Conservation (phyloP, 1,140 invertebrate genomes). For the Diorhabda elongata region DNA sequence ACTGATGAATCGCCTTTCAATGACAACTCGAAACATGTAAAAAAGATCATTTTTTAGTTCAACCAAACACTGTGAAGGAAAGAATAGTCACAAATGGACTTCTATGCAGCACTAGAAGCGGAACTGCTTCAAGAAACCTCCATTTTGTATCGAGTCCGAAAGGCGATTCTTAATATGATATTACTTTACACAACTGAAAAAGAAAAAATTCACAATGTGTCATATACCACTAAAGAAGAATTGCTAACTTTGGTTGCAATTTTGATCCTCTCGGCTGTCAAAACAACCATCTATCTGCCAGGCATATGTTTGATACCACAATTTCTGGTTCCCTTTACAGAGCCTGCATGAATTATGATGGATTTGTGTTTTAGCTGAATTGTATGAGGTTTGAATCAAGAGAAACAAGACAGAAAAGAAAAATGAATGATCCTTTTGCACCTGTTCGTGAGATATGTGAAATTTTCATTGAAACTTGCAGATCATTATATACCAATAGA, state of each 20-base stretch:
- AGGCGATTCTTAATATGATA: slow-evolving; percentile 3
- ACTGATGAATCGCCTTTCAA: too few species aligned
- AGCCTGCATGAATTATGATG: slow-evolving; percentile 30
- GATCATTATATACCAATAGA: slow-evolving; percentile 26
- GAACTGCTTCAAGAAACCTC: too few species aligned
- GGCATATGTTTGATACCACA: slow-evolving; percentile 24
- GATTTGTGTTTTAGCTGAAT: slow-evolving; percentile 43
- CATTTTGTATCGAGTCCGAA: slow-evolving; percentile 6
- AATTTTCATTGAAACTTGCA: slow-evolving; percentile 28
- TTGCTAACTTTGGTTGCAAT: background rate
- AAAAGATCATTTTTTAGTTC: too few species aligned
- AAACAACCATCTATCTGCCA: background rate
- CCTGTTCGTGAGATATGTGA: background rate
- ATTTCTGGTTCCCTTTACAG: background rate
- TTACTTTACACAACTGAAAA: slow-evolving; percentile 1
- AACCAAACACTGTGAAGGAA: too few species aligned
- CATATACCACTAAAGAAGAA: slow-evolving; percentile 7
- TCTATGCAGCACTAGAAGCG: too few species aligned
- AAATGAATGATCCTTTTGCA: slow-evolving; percentile 40
- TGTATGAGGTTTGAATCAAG: slow-evolving; percentile 41
- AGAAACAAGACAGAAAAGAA: slow-evolving; percentile 31
- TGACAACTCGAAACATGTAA: too few species aligned
- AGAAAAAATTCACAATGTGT: slow-evolving; percentile 3
- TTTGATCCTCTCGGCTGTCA: background rate
- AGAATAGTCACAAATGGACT: too few species aligned